phyloP scores from a whole-genome alignment of 2,797 vertebrate genomes.

The Miichthys miiuy region DNA sequence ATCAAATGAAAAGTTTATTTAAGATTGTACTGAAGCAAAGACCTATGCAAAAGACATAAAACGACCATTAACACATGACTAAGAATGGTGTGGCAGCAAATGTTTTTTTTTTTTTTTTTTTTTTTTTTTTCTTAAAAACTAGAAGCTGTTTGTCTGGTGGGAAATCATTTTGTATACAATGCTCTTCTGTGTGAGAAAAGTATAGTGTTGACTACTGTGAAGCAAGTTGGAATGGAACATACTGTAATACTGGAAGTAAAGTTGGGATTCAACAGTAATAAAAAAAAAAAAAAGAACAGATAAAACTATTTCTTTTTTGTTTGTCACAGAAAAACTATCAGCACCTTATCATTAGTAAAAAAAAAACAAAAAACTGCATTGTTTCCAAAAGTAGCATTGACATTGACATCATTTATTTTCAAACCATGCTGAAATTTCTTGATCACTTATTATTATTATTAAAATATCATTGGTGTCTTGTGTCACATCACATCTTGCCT shows the following conservation, averaged over 20 bases:
- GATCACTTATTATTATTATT: neutral
- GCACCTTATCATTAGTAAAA: neutral
- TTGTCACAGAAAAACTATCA: neutral
- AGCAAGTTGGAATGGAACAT: neutral
- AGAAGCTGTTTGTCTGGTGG: no score
- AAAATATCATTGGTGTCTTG: conserved; percentile 13
- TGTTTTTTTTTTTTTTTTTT: neutral
- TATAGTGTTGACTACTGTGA: neutral
- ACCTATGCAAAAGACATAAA: neutral
- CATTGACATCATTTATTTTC: no score
- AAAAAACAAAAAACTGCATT: no score
- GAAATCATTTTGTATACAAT: neutral
- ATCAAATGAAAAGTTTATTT: neutral
- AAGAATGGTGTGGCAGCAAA: neutral
- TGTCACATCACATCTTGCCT: conserved; percentile 21
- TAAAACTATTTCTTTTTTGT: no score
- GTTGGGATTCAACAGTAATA: neutral
- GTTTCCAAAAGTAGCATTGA: neutral
- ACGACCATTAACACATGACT: neutral
- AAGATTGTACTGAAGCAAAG: neutral
- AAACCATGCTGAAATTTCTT: neutral
- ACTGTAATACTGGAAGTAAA: no score
- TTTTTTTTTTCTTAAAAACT: neutral
- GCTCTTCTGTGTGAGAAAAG: neutral
- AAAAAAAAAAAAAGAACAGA: neutral